Percentiles rank a stretch among this genome's conserved stretches.
These are phyloP conservation scores for Parnassius apollo DNA, from an alignment of 2,888 invertebrate genomes.

Conservation along the genomic window DNA sequence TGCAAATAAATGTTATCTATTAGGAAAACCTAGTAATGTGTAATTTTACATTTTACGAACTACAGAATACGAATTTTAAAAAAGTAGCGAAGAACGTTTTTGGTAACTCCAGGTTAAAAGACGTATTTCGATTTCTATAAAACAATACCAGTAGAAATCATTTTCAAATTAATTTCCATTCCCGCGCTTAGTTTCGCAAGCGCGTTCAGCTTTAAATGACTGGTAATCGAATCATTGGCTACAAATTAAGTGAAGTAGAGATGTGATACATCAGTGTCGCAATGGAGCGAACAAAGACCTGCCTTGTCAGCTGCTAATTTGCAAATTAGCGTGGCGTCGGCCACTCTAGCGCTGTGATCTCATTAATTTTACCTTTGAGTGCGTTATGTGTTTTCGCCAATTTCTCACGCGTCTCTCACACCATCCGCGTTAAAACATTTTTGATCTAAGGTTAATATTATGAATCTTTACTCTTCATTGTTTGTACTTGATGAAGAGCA, in stretches of 20 bases:
- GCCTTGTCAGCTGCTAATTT: constrained; percentile 68
- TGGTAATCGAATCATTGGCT: constrained; percentile 38
- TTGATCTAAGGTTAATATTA: too few relatives aligned
- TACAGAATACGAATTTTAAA: too few relatives aligned
- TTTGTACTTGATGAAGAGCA: too few relatives aligned
- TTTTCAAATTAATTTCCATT: neutral
- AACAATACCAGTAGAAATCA: neutral
- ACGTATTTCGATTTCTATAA: too few relatives aligned
- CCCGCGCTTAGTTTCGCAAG: neutral
- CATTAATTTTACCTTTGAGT: constrained; percentile 68
- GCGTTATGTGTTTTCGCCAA: neutral
- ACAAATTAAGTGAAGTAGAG: constrained; percentile 57
- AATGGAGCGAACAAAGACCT: constrained; percentile 56
- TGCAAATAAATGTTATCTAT: too few relatives aligned
- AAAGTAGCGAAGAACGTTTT: too few relatives aligned
- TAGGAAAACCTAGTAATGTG: too few relatives aligned
- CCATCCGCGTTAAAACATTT: neutral
- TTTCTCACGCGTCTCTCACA: constrained; percentile 23
- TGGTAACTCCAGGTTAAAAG: too few relatives aligned
- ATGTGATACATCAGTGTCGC: constrained; percentile 47
- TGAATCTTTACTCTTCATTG: too few relatives aligned
- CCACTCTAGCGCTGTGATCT: constrained; percentile 68
- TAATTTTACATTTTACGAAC: too few relatives aligned
- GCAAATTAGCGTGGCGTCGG: constrained; percentile 63
- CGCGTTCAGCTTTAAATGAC: constrained; percentile 25